Evolutionary conservation across 2,888 invertebrate species (phyloP).

Genomic region (Amphiduros pacificus): DNA sequence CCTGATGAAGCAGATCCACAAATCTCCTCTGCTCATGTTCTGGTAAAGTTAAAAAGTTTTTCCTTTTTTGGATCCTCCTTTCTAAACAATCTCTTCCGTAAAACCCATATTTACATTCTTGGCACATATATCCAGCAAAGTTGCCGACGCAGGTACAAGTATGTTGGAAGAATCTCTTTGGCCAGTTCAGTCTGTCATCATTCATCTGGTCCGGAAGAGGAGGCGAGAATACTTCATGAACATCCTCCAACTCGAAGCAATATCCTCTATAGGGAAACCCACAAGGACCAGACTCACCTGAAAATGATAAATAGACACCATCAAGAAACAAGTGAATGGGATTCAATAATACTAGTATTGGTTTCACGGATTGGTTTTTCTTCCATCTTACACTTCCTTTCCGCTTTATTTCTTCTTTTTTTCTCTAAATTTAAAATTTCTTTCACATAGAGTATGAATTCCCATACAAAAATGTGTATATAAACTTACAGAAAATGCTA

Average conservation of each 20-base stretch:
- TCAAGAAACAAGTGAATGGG: too few species aligned
- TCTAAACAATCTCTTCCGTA: constrained; percentile 9
- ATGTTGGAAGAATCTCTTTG: constrained; percentile 16
- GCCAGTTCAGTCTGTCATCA: constrained; percentile 26
- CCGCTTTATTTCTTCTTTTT: too few species aligned
- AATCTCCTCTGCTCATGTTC: constrained; percentile 11
- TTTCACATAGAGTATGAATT: too few species aligned
- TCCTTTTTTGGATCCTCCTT: constrained; percentile 6
- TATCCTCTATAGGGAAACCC: constrained; percentile 13
- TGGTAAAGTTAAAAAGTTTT: constrained; percentile 3
- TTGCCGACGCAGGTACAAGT: constrained; percentile 13
- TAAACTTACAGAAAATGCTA: too few species aligned
- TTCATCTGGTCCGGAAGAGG: constrained; percentile 3
- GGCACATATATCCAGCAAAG: constrained; percentile 17
- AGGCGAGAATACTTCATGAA: constrained; percentile 14
- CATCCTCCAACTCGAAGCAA: constrained; percentile 8
- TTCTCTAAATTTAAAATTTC: too few species aligned
- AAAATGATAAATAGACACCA: too few species aligned
- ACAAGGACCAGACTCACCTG: constrained; percentile 1
- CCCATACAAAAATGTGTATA: too few species aligned
- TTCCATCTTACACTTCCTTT: too few species aligned
- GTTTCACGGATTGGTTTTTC: too few species aligned
- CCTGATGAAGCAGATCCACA: neutral
- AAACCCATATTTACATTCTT: constrained; percentile 17
- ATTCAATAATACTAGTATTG: too few species aligned